Base-by-base conservation (phyloP, 2,113 vertebrate species). In the Lamprologus tigripictilis region DNA sequence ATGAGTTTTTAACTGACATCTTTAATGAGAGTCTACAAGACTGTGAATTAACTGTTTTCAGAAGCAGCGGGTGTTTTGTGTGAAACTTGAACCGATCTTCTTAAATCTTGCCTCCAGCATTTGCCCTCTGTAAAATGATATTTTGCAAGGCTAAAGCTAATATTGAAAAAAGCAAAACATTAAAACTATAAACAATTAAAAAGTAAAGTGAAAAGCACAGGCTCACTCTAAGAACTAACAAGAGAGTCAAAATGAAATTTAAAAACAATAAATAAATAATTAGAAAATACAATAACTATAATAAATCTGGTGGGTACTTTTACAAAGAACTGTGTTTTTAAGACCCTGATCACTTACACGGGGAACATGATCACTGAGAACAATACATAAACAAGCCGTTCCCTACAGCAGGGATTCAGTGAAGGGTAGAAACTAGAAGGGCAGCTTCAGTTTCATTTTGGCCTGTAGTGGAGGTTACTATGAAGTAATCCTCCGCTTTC, bases 41-140 rank as follows among this genome's bases (percentile, higher is more conserved):
- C 26, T 61, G 57, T 61, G 57, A 61, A 61, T 61, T 19, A 63
- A 63, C 31, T n/a, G 58, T 31, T 63, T 63, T 63, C 31, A 63
- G 9, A 7, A 35, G 31, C 31, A 17, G 57, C 5, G 3, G 57
- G 14, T 0, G 7, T 63, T 35, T 63, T 35, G 31, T 35, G 58
- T 63, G 5, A 63, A 63, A 33, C 1, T 63, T 10, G 9, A 63
- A 63, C 58, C 19, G 28, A 33, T 61, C 57, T 58, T 19, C 57
- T 35, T 63, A 63, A 63, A 63, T 63, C 58, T 7, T n/a, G 58
- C 6, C 31, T 35, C 2, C 9, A 11, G 31, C 9, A 12, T 63
- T 35, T 63, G 17, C 31, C 23, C 55, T 58, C 13, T n/a, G 9
- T 63, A 63, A 63, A 63, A 35, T 7, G 1, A 63, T 63, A 63